A percentile compares a stretch with the other conserved stretches of the same genome.
phyloP scores from a whole-genome alignment of 1,140 invertebrate species.

The Platyura marginata region DNA sequence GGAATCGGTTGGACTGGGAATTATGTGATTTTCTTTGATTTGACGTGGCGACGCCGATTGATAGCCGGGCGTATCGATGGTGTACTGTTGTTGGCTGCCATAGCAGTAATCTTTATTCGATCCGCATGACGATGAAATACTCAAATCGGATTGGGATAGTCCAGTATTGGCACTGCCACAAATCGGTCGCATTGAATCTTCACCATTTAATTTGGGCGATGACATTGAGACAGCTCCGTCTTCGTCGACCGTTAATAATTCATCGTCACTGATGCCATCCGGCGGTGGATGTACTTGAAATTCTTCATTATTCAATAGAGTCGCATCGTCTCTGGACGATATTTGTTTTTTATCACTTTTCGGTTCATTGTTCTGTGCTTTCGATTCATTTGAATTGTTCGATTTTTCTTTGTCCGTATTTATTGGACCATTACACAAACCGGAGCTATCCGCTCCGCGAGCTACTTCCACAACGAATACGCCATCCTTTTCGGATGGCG shows the following conservation, averaged over 20 bases:
- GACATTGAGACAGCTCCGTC: background rate
- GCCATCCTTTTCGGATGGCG: constrained; percentile 44
- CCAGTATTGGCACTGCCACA: constrained; percentile 35
- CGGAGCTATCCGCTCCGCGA: constrained; percentile 18
- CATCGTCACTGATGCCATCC: background rate
- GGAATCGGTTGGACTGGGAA: background rate
- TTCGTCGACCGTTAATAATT: background rate
- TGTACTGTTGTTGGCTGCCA: constrained; percentile 56
- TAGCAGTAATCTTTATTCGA: constrained; percentile 54
- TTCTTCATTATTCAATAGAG: constrained; percentile 11
- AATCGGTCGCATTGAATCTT: constrained; percentile 17
- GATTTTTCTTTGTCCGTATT: constrained; percentile 14
- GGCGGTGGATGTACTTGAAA: constrained; percentile 22
- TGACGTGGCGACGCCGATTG: constrained; percentile 12
- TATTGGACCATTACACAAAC: constrained; percentile 15
- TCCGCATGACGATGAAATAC: constrained; percentile 44
- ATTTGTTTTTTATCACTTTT: background rate
- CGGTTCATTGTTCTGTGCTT: background rate
- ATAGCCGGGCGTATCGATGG: constrained; percentile 48
- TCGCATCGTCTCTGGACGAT: background rate
- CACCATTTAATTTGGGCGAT: constrained; percentile 9
- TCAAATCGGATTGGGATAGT: constrained; percentile 54
- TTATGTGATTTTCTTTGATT: background rate
- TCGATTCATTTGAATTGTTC: constrained; percentile 3
- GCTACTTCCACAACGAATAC: constrained; percentile 57